Percentiles rank a stretch among this genome's conserved stretches.
These are phyloP conservation scores for Cinclus cinclus DNA, from an alignment of 2,113 vertebrate genomes.

Conservation along the genomic window DNA sequence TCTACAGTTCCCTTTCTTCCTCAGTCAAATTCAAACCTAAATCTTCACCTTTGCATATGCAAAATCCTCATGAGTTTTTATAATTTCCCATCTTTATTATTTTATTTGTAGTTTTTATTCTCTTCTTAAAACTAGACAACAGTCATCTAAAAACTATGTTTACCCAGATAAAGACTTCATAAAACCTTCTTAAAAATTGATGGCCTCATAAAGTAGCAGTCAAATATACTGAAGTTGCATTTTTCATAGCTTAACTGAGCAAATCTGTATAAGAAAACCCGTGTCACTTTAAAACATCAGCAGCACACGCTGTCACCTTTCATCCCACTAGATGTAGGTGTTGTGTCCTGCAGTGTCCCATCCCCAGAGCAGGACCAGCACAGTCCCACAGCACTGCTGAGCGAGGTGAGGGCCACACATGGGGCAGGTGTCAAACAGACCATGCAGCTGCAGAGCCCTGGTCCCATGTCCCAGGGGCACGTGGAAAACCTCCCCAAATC, in stretches of 20 bases:
- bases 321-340: rapidly evolving
- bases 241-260: background rate
- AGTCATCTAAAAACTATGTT: background rate
- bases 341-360: background rate
- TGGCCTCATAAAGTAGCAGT: background rate
- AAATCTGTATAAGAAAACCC: background rate
- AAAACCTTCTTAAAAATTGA: constrained; percentile 11
- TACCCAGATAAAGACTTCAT: background rate
- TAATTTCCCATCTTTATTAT: background rate
- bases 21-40: background rate
- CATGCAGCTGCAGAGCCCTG: background rate
- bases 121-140: background rate
- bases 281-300: background rate
- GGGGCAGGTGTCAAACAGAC: background rate
- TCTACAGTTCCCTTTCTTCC: background rate
- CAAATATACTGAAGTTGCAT: background rate
- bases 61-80: background rate
- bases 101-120: background rate
- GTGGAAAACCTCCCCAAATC: background rate
- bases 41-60: background rate
- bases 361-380: rapidly evolving
- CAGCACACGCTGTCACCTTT: rapidly evolving
- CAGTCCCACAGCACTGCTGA: background rate
- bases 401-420: rapidly evolving
- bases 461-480: rapidly evolving